A percentile compares a stretch with the other conserved stretches of the same genome.
These are phyloP conservation scores for Mesitornis unicolor DNA, from an alignment of 2,113 vertebrate genomes.

Conservation along the genomic window DNA sequence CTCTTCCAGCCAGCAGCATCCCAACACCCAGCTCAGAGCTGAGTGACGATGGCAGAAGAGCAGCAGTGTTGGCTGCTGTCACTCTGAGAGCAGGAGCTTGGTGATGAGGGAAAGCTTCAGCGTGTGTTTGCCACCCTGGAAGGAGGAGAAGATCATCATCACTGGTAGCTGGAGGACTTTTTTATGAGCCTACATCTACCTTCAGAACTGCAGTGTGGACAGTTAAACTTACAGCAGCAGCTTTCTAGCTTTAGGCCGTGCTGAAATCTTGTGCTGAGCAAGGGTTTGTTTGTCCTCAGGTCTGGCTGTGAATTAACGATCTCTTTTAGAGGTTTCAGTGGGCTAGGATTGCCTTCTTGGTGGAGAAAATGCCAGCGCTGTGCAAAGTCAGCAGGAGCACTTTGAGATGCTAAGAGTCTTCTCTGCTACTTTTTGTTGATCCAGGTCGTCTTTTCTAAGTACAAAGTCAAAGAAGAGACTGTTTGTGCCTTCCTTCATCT, in stretches of 20 bases:
- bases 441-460: background rate
- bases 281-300: background rate
- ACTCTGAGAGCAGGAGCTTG: background rate
- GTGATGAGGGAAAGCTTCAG: background rate
- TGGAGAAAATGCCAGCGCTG: background rate
- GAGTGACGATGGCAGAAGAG: background rate
- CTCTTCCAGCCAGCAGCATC: background rate
- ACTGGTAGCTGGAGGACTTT: background rate
- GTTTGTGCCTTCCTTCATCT: background rate
- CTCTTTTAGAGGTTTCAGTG: background rate
- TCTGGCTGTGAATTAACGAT: background rate
- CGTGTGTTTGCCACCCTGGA: background rate
- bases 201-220: background rate
- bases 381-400: background rate
- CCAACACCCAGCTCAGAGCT: background rate
- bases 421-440: constrained; percentile 15
- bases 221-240: background rate
- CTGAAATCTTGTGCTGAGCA: background rate
- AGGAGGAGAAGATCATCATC: background rate
- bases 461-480: constrained; percentile 5
- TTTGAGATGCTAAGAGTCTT: constrained; percentile 2
- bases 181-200: background rate
- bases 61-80: rapidly evolving
- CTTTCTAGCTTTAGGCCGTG: background rate
- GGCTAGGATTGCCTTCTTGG: background rate